A percentile compares a stretch with the other conserved stretches of the same genome.
phyloP scores from a whole-genome alignment of 2,797 vertebrate genomes.

The Acanthis flammea region DNA sequence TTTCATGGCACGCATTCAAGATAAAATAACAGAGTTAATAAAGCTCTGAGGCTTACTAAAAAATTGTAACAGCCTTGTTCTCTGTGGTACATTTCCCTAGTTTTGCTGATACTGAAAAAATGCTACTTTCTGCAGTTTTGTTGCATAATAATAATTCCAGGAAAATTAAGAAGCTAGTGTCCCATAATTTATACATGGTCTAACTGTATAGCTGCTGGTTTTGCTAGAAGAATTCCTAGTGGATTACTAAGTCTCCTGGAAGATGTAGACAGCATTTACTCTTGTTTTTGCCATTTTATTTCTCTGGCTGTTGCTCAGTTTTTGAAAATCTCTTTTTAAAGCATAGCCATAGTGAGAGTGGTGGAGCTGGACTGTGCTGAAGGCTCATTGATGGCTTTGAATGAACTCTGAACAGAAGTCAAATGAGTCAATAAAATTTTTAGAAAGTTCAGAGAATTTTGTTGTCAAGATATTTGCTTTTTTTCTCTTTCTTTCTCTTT shows the following conservation, averaged over 20 bases:
- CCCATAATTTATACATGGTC: neutral
- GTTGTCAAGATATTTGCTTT: neutral
- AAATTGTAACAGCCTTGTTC: neutral
- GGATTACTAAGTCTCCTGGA: neutral
- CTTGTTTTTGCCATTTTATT: neutral
- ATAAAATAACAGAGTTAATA: neutral
- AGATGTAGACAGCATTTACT: neutral
- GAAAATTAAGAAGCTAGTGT: neutral
- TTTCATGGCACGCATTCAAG: neutral
- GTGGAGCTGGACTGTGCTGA: neutral
- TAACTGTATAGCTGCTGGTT: neutral
- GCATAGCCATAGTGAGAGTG: accelerated
- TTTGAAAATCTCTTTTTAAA: neutral
- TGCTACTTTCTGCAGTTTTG: neutral
- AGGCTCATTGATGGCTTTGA: neutral
- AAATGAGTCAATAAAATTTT: neutral
- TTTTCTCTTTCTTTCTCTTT: too few relatives aligned
- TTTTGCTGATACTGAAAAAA: neutral
- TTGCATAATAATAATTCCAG: constrained; percentile 1
- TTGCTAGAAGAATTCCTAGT: neutral
- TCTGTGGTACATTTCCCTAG: neutral
- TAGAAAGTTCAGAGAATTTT: neutral
- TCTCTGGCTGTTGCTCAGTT: neutral
- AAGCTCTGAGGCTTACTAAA: neutral
- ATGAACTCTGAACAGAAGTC: neutral